These are phyloP conservation scores for Nymphicus hollandicus DNA, from an alignment of 2,113 vertebrate genomes.

Conservation along the genomic window DNA sequence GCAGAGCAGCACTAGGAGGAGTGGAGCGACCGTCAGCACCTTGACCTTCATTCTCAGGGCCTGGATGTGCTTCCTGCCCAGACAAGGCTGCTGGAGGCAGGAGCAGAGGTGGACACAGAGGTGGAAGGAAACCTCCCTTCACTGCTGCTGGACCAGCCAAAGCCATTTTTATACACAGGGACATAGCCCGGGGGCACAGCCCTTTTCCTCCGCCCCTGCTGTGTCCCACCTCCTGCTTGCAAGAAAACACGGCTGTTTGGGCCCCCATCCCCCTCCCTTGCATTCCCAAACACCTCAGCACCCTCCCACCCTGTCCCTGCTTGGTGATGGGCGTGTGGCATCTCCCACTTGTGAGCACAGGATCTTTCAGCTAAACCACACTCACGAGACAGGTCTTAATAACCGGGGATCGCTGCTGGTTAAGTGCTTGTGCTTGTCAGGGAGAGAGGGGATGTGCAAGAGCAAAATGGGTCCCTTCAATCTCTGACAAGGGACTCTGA, in stretches of 20 bases:
- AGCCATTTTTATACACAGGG: conserved; percentile 37
- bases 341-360: not conserved
- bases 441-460: not conserved
- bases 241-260: not conserved
- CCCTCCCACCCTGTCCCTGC: not conserved
- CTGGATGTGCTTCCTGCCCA: not conserved
- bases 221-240: not conserved
- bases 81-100: not conserved
- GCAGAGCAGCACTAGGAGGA: not conserved
- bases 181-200: not conserved
- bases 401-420: not conserved
- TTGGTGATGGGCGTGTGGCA: fast-evolving
- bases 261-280: not conserved
- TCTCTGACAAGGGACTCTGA: not conserved
- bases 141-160: not conserved
- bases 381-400: not conserved
- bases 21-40: fast-evolving
- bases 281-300: not conserved
- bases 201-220: conserved; percentile 1
- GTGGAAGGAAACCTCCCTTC: not conserved
- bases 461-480: not conserved
- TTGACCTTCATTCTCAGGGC: not conserved
- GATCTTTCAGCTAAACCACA: not conserved
- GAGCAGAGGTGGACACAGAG: not conserved
- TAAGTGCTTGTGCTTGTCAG: not conserved